These are phyloP conservation scores for Yponomeuta cagnagella DNA, from an alignment of 2,888 invertebrate species.

Conservation along the genomic window DNA sequence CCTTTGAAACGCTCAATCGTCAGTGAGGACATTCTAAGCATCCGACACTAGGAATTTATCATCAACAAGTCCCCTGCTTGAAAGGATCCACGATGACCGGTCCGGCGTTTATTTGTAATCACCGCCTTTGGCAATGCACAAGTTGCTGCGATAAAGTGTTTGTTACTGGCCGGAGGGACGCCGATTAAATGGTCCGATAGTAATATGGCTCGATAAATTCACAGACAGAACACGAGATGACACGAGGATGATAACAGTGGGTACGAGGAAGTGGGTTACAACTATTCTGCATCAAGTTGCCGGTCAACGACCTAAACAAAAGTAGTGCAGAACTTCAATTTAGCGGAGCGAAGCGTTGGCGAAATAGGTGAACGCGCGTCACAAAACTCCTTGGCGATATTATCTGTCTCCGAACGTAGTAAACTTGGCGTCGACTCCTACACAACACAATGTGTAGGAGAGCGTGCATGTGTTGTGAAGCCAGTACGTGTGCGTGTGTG, in stretches of 20 bases:
- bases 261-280: background rate
- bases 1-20: slow-evolving; percentile 16
- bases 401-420: background rate
- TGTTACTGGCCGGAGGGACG: slow-evolving; percentile 1
- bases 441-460: slow-evolving; percentile 7
- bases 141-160: slow-evolving; percentile 4
- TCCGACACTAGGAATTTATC: slow-evolving; percentile 17
- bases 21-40: slow-evolving; percentile 14
- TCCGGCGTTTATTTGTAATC: background rate
- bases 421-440: slow-evolving; percentile 10
- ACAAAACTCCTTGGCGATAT: slow-evolving; percentile 6
- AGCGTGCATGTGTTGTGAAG: slow-evolving; percentile 3
- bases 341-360: background rate
- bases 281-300: background rate
- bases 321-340: slow-evolving; percentile 6
- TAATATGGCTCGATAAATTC: background rate
- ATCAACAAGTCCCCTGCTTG: slow-evolving; percentile 16
- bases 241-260: background rate
- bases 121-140: slow-evolving; percentile 1
- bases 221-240: background rate
- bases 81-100: slow-evolving; percentile 11
- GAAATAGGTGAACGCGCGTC: slow-evolving; percentile 11
- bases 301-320: background rate
- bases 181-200: slow-evolving; percentile 3
- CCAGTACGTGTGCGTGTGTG: background rate